These are phyloP conservation scores for Drosophila vallismaia DNA, from an alignment of 2,888 invertebrate species.

Conservation along the genomic window DNA sequence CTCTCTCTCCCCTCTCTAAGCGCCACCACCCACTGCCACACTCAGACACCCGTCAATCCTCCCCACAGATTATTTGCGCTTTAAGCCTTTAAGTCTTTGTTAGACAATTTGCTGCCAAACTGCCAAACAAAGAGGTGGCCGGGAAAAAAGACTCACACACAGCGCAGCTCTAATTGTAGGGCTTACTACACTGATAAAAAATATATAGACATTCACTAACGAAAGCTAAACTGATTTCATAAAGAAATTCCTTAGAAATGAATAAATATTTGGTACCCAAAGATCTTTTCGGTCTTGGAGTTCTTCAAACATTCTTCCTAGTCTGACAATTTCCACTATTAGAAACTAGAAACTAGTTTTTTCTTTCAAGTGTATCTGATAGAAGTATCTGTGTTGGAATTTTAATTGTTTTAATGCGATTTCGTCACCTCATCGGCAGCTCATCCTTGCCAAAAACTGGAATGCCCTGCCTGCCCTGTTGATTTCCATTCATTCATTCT, in stretches of 20 bases:
- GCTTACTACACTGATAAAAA: not conserved
- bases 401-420: conserved; percentile 68
- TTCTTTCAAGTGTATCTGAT: not conserved
- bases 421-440: conserved; percentile 39
- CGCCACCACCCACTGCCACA: not conserved
- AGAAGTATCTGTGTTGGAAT: conserved; percentile 14
- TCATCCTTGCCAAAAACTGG: not conserved
- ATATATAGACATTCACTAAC: too few species aligned
- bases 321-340: too few species aligned
- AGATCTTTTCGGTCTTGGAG: too few species aligned
- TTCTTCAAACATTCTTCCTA: too few species aligned
- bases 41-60: conserved; percentile 46
- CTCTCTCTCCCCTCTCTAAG: not conserved
- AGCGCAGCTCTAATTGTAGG: conserved; percentile 1
- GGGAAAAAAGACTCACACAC: not conserved
- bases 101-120: conserved; percentile 68
- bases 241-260: too few species aligned
- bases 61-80: conserved; percentile 70
- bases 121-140: not conserved
- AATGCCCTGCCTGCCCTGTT: not conserved
- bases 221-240: too few species aligned
- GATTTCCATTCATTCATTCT: conserved; percentile 7
- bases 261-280: too few species aligned
- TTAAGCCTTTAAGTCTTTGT: conserved; percentile 78
- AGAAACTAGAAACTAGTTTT: not conserved